Conservation (phyloP, 2,797 vertebrate genomes). For the Chelon labrosus region DNA sequence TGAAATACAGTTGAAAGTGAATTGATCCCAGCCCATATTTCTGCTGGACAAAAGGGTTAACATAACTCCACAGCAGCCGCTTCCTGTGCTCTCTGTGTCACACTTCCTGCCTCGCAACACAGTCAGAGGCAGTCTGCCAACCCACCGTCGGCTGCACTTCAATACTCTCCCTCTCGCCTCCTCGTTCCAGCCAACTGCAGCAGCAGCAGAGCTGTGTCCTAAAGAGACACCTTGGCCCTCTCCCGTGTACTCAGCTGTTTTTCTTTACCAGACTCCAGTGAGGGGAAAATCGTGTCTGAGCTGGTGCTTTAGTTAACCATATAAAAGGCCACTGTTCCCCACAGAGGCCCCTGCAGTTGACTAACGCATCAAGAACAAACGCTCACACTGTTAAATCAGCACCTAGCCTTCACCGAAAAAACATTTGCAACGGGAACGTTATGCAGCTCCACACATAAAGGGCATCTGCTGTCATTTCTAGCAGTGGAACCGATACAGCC, state of each 20-base stretch:
- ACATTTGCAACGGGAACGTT: constrained; percentile 6
- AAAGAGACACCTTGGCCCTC: constrained; percentile 28
- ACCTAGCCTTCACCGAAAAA: not conserved
- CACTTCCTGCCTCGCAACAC: constrained; percentile 72
- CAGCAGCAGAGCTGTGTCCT: constrained; percentile 25
- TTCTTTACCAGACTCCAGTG: constrained; percentile 34
- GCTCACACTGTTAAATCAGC: constrained; percentile 11
- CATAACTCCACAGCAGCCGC: constrained; percentile 59
- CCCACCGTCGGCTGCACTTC: constrained; percentile 18
- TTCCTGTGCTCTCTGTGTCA: constrained; percentile 72
- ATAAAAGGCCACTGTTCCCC: constrained; percentile 19
- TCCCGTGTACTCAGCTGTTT: constrained; percentile 56
- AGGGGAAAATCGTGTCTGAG: constrained; percentile 17
- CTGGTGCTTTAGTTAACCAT: constrained; percentile 23
- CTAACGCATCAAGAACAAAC: constrained; percentile 5
- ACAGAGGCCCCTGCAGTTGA: not conserved
- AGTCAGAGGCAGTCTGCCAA: constrained; percentile 55
- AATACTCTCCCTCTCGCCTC: constrained; percentile 26
- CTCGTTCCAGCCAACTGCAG: constrained; percentile 35
- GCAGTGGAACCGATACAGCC: constrained; percentile 5
- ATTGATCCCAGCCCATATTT: constrained; percentile 29
- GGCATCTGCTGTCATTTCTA: too few relatives aligned
- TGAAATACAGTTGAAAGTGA: constrained; percentile 16
- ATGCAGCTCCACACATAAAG: not conserved
- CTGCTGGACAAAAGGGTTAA: constrained; percentile 44